Conservation (phyloP, 2,888 invertebrate species). For the Notodonta dromedarius region DNA sequence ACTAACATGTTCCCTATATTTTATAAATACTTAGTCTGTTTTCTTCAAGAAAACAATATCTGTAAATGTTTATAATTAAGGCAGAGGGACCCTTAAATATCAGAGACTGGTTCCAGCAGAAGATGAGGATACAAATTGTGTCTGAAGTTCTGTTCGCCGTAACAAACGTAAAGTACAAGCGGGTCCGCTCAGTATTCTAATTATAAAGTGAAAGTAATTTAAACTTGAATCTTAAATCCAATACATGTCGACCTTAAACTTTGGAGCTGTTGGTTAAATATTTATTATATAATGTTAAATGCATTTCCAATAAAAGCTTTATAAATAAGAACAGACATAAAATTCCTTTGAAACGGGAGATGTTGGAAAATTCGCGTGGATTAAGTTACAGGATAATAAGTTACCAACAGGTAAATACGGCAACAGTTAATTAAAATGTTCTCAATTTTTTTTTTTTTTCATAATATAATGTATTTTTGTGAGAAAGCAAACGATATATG, state of each 20-base stretch:
- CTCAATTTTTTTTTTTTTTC: not conserved
- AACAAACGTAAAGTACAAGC: not conserved
- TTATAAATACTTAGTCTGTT: no score
- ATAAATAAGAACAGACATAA: no score
- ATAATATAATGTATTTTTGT: no score
- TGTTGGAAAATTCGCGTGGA: not conserved
- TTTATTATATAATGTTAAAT: no score
- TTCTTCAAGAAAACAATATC: no score
- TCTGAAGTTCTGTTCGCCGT: not conserved
- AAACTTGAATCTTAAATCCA: slow-evolving; percentile 9
- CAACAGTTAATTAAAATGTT: not conserved
- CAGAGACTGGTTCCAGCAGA: not conserved
- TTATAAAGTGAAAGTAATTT: slow-evolving; percentile 3
- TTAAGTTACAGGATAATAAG: not conserved
- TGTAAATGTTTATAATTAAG: no score
- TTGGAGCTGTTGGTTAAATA: not conserved
- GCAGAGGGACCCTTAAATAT: no score
- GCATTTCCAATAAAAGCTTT: no score
- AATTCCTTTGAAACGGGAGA: no score
- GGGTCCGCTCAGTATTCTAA: not conserved
- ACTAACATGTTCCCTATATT: no score
- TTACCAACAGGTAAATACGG: not conserved
- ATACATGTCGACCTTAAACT: not conserved
- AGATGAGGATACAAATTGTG: not conserved
- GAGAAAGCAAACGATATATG: no score